Evolutionary conservation across 2,888 invertebrate species (phyloP), one percentile per base, ranked within the genome.

Genomic region (Caenorhabditis virilis): DNA sequence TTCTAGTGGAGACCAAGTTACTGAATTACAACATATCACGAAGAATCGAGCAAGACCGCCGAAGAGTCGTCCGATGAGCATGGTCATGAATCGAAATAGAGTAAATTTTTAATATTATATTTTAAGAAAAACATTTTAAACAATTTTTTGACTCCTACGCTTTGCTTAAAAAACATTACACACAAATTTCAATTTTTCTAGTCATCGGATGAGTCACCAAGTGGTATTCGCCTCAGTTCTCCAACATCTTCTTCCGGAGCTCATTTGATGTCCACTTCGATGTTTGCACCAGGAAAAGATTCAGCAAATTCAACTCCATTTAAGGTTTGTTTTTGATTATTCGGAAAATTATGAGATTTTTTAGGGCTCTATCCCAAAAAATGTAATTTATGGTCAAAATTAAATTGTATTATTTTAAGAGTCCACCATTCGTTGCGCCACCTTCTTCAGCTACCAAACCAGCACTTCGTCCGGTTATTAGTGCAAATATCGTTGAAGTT

Each of bases 31-130:
- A 18, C 71, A 72, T 43, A 55, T 68, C 25, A 72, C 71, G 1
- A 72, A 72, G 33, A 60, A 49, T 25, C 49, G 71, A 9, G 64
- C 68, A n/a, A 56, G 71, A 9, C 65, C 65, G 5, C 71, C 68
- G 22, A 62, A 60, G 13, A 72, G 52, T 35, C 62, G 71, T 2
- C 71, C 71, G n/a, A 60, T 62, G 65, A 72, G 71, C 38, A 68
- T 72, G 68, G 59, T 68, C n/a, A 57, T 68, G 53, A 51, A 56
- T 36, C 27, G 59, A 4, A 55, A 65, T 43, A 27, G 48, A 15
- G 63, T 58, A n/a, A 33, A 57, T 26, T 16, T 47, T 30, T 27
- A 13, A 4, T 30, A n/a, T 6, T 4, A 16, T 45, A 4, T 27
- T 27, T 26, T 23, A 6, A 11, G n/a, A 13, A 16, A 42, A 13